Conservation (phyloP, 2,113 vertebrate genomes). For the Chaenogobius annularis region DNA sequence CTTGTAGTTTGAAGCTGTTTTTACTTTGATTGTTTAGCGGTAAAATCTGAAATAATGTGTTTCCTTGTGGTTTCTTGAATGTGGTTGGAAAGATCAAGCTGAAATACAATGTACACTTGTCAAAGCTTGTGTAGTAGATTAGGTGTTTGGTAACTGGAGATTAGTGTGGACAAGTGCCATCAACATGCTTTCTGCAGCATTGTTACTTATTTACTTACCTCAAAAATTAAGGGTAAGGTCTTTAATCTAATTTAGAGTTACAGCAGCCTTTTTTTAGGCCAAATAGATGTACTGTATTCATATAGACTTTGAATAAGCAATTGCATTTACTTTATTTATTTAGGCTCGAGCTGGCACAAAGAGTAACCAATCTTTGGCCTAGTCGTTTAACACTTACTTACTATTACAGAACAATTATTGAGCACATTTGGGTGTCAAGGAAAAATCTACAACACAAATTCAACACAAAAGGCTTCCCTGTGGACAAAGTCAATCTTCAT, state of each 20-base stretch:
- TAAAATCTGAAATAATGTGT: slow-evolving; percentile 34
- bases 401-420: not conserved
- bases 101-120: slow-evolving; percentile 6
- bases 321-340: not conserved
- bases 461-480: not conserved
- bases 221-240: not conserved
- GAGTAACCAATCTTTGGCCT: not conserved
- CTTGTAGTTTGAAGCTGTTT: slow-evolving; percentile 23
- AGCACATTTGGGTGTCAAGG: not conserved
- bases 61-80: slow-evolving; percentile 31
- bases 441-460: not conserved
- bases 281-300: not conserved
- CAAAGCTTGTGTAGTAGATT: slow-evolving; percentile 9
- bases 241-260: not conserved
- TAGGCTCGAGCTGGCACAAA: not conserved
- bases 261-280: not conserved
- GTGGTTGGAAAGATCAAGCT: slow-evolving; percentile 7
- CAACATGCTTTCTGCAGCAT: not conserved
- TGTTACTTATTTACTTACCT: not conserved
- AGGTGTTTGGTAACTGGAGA: not conserved
- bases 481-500: slow-evolving; percentile 20
- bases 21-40: slow-evolving; percentile 33
- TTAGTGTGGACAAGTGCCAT: slow-evolving; percentile 10
- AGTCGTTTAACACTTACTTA: not conserved
- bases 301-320: not conserved